phyloP scores from a whole-genome alignment of 2,888 invertebrate genomes.

The Aporophyla nigra region DNA sequence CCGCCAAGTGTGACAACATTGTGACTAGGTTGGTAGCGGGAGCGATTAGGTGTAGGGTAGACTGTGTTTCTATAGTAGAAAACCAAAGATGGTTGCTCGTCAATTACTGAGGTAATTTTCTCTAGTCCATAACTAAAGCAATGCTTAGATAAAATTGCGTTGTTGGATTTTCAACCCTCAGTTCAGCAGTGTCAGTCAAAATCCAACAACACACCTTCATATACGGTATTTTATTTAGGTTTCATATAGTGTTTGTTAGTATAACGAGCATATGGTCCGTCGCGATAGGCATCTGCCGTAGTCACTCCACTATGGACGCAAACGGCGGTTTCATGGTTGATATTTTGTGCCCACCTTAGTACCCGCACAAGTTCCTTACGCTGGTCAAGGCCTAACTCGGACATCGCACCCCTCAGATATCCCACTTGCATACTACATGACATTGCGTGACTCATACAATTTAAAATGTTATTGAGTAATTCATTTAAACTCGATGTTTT shows the following conservation, averaged over 20 bases:
- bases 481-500: conserved; percentile 49
- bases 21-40: background rate
- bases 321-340: background rate
- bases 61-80: background rate
- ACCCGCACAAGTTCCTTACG: background rate
- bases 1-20: background rate
- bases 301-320: background rate
- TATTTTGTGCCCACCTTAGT: background rate
- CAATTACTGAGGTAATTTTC: background rate
- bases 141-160: background rate
- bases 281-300: background rate
- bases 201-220: background rate
- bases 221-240: background rate
- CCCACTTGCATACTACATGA: conserved; percentile 23
- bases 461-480: conserved; percentile 46
- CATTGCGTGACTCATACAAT: conserved; percentile 56
- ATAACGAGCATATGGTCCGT: background rate
- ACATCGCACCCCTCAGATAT: conserved; percentile 26
- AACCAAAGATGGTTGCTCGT: background rate
- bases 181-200: background rate
- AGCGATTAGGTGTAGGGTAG: background rate
- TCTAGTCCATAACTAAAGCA: background rate
- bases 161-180: background rate
- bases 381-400: background rate
- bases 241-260: background rate